phyloP scores from a whole-genome alignment of 2,797 vertebrate genomes.

The Phataginus tricuspis region DNA sequence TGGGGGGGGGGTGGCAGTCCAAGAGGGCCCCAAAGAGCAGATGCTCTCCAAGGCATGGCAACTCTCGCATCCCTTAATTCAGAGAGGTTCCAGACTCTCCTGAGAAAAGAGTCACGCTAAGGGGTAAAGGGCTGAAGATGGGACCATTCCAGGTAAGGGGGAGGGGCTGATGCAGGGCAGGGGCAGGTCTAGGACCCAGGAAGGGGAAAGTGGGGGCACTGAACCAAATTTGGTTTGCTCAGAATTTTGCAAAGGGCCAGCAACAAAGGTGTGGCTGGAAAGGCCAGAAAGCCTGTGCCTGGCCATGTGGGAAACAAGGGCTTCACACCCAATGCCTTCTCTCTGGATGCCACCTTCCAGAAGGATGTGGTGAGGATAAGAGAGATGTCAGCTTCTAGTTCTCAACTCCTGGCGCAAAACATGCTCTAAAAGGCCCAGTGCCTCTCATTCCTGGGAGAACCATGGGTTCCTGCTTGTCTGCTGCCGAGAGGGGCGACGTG shows the following conservation, averaged over 20 bases:
- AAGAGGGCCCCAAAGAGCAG: background rate
- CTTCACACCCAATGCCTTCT: background rate
- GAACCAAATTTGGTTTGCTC: background rate
- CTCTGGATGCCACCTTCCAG: background rate
- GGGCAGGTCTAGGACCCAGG: background rate
- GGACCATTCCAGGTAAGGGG: background rate
- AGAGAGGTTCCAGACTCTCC: background rate
- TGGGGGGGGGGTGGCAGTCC: background rate
- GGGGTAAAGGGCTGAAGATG: background rate
- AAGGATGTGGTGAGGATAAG: background rate
- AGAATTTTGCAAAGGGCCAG: background rate
- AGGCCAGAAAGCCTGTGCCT: background rate
- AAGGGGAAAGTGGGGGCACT: background rate
- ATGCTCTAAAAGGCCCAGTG: background rate
- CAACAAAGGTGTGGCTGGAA: background rate
- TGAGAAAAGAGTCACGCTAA: background rate
- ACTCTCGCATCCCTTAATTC: background rate
- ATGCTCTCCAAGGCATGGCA: background rate
- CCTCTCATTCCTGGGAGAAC: background rate
- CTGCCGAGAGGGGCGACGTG: background rate
- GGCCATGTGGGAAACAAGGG: background rate
- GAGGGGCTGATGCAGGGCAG: background rate
- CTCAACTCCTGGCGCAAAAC: background rate
- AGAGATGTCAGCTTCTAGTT: background rate
- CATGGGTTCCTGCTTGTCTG: background rate